These are phyloP conservation scores for Andricus quercusramuli DNA, from an alignment of 2,888 invertebrate species.

Conservation along the genomic window DNA sequence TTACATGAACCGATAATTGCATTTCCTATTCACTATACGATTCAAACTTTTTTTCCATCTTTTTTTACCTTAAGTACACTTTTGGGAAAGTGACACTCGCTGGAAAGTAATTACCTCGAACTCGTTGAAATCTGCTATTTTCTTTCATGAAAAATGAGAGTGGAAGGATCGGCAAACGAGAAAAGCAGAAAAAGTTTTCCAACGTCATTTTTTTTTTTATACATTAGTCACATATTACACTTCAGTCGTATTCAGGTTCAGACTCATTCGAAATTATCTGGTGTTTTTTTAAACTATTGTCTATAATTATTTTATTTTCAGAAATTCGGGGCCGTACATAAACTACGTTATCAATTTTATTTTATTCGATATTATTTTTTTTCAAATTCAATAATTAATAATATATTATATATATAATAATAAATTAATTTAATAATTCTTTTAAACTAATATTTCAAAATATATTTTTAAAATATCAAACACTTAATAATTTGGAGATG, in stretches of 20 bases:
- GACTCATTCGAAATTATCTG: not conserved
- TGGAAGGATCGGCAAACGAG: not conserved
- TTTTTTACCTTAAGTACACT: not conserved
- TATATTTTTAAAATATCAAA: too few species aligned
- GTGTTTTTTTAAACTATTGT: not conserved
- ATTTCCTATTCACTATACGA: too few species aligned
- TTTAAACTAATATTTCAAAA: too few species aligned
- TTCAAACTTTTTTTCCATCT: not conserved
- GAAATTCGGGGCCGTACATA: not conserved
- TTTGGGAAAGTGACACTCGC: not conserved
- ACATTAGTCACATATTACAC: not conserved
- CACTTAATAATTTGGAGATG: too few species aligned
- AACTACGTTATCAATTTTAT: too few species aligned
- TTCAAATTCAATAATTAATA: too few species aligned
- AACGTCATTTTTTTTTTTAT: not conserved
- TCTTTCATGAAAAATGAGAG: not conserved
- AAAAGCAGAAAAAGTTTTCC: not conserved
- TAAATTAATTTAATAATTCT: too few species aligned
- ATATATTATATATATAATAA: too few species aligned
- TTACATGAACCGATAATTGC: too few species aligned
- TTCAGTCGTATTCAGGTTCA: not conserved
- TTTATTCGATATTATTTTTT: too few species aligned
- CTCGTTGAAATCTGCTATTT: not conserved
- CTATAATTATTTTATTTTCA: not conserved
- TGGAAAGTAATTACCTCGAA: slow-evolving; percentile 18